phyloP scores from a whole-genome alignment of 2,797 vertebrate genomes.

The Gastrophryne carolinensis region DNA sequence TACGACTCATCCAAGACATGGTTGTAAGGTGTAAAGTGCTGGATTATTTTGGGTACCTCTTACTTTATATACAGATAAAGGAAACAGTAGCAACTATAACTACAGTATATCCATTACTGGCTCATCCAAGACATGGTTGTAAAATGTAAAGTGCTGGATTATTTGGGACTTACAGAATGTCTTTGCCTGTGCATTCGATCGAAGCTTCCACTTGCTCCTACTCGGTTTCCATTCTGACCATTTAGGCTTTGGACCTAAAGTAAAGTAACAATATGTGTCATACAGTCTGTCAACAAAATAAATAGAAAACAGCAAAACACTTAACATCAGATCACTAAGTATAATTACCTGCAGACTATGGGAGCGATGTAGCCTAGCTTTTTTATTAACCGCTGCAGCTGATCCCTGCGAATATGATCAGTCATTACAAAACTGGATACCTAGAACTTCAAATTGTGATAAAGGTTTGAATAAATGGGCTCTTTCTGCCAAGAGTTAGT shows the following conservation, averaged over 20 bases:
- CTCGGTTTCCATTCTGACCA: background rate
- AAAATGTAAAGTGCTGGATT: too few species aligned
- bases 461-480: too few species aligned
- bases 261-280: background rate
- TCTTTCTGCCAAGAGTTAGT: too few species aligned
- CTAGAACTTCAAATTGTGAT: too few species aligned
- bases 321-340: background rate
- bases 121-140: too few species aligned
- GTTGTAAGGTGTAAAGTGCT: too few species aligned
- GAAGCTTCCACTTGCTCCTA: background rate
- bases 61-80: too few species aligned
- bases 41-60: too few species aligned
- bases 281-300: background rate
- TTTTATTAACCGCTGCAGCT: background rate
- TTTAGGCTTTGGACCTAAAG: background rate
- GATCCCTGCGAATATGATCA: background rate
- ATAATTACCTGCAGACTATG: conserved; percentile 3
- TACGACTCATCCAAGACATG: too few species aligned
- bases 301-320: background rate
- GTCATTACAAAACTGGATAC: too few species aligned
- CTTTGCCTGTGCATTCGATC: background rate
- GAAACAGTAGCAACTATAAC: too few species aligned
- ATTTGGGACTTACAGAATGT: conserved; percentile 27
- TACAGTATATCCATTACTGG: too few species aligned
- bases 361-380: background rate